These are phyloP conservation scores for Menidia beryllina DNA, from an alignment of 2,113 vertebrate genomes.

Conservation along the genomic window DNA sequence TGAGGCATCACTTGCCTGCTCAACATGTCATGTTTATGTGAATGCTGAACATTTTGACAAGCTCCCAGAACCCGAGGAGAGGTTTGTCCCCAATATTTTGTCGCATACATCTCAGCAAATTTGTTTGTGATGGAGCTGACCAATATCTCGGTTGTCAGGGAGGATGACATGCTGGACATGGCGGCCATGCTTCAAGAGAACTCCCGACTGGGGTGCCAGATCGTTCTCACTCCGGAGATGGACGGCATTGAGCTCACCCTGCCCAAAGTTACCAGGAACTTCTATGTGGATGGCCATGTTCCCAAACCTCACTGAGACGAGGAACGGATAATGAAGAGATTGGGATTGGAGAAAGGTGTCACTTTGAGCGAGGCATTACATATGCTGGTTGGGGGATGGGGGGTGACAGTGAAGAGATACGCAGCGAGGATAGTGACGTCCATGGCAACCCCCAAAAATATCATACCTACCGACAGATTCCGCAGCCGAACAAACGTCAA, in stretches of 20 bases:
- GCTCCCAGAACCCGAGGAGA: slow-evolving; percentile 86
- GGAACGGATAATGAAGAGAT: background rate
- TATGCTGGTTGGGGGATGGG: slow-evolving; percentile 15
- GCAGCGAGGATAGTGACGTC: slow-evolving; percentile 20
- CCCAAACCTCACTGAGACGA: slow-evolving; percentile 89
- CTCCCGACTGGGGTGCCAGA: slow-evolving; percentile 92
- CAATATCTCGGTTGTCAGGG: slow-evolving; percentile 72
- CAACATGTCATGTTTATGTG: slow-evolving; percentile 93
- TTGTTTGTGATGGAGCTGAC: slow-evolving; percentile 5
- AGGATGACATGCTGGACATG: slow-evolving; percentile 96
- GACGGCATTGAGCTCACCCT: slow-evolving; percentile 88
- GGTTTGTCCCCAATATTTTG: slow-evolving; percentile 68
- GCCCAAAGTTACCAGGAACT: slow-evolving; percentile 92
- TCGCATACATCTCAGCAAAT: too few species aligned
- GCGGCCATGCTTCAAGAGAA: slow-evolving; percentile 91
- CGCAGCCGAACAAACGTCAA: slow-evolving; percentile 31
- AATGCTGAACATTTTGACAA: slow-evolving; percentile 78
- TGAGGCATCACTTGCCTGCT: slow-evolving; percentile 92
- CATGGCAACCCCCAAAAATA: slow-evolving; percentile 27
- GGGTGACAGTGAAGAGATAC: slow-evolving; percentile 15
- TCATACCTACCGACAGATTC: slow-evolving; percentile 25
- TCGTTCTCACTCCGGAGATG: slow-evolving; percentile 85
- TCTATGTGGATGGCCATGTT: slow-evolving; percentile 92
- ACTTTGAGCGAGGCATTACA: background rate
- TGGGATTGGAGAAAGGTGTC: background rate